Evolutionary conservation across 2,888 invertebrate species (phyloP).

Genomic region (Eilema sororculum): DNA sequence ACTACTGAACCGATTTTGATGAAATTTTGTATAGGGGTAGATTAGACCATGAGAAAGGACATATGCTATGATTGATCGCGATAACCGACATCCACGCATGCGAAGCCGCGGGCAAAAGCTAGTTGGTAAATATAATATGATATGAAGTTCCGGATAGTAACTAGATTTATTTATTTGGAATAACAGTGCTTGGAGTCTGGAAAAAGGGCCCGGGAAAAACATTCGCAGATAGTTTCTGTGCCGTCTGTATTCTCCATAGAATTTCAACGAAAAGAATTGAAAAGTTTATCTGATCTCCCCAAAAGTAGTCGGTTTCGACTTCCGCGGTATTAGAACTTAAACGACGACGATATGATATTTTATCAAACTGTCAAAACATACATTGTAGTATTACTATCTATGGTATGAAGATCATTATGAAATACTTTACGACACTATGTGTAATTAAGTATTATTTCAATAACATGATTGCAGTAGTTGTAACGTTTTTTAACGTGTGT

Average conservation of each 20-base stretch:
- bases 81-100: too few relatives aligned
- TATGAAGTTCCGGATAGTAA: too few relatives aligned
- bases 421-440: constrained; percentile 7
- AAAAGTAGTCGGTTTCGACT: background rate
- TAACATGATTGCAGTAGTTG: constrained; percentile 8
- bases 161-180: background rate
- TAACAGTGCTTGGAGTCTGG: background rate
- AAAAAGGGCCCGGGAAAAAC: too few relatives aligned
- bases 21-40: too few relatives aligned
- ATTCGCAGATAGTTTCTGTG: too few relatives aligned
- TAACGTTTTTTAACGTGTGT: constrained; percentile 1
- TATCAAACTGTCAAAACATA: constrained; percentile 3
- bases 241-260: too few relatives aligned
- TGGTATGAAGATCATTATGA: constrained; percentile 5
- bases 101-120: too few relatives aligned
- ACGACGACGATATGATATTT: background rate
- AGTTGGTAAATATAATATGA: too few relatives aligned
- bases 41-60: too few relatives aligned
- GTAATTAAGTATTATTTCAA: constrained; percentile 11
- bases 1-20: too few relatives aligned
- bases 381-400: background rate
- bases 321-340: background rate
- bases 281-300: background rate
- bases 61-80: too few relatives aligned
- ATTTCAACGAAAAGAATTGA: background rate